These are phyloP conservation scores for Macrotrachela quadricornifera DNA, from an alignment of 1,140 invertebrate genomes.

Conservation along the genomic window DNA sequence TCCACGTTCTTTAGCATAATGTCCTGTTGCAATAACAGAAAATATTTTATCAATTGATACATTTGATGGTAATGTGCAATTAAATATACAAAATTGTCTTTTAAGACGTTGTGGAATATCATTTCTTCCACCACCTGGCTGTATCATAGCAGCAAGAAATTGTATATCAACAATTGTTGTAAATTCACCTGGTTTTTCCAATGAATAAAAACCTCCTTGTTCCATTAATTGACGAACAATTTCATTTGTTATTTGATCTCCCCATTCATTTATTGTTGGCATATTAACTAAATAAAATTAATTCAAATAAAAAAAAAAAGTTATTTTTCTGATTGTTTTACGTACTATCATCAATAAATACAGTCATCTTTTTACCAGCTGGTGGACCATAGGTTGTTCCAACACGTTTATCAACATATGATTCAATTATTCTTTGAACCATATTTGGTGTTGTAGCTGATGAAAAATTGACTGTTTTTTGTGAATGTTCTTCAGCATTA, in stretches of 20 bases:
- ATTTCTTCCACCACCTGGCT: constrained; percentile 77
- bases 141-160: constrained; percentile 79
- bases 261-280: constrained; percentile 81
- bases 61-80: constrained; percentile 67
- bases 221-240: constrained; percentile 86
- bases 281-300: constrained; percentile 45
- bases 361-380: constrained; percentile 68
- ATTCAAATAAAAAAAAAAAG: no score
- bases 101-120: constrained; percentile 82
- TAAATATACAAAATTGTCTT: constrained; percentile 79
- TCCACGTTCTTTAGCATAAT: constrained; percentile 24
- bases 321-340: no score
- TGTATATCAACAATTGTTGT: constrained; percentile 69
- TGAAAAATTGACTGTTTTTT: constrained; percentile 74
- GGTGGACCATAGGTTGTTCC: constrained; percentile 79
- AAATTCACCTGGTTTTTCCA: constrained; percentile 90
- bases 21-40: constrained; percentile 32
- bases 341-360: constrained; percentile 65
- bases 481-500: constrained; percentile 62
- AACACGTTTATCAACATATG: constrained; percentile 79
- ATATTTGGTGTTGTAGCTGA: constrained; percentile 61
- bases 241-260: constrained; percentile 81
- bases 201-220: constrained; percentile 81
- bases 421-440: constrained; percentile 68
- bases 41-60: constrained; percentile 70